A percentile compares a stretch with the other conserved stretches of the same genome.
Evolutionary conservation across 2,113 vertebrate species (phyloP).

Genomic region (Antechinus flavipes): DNA sequence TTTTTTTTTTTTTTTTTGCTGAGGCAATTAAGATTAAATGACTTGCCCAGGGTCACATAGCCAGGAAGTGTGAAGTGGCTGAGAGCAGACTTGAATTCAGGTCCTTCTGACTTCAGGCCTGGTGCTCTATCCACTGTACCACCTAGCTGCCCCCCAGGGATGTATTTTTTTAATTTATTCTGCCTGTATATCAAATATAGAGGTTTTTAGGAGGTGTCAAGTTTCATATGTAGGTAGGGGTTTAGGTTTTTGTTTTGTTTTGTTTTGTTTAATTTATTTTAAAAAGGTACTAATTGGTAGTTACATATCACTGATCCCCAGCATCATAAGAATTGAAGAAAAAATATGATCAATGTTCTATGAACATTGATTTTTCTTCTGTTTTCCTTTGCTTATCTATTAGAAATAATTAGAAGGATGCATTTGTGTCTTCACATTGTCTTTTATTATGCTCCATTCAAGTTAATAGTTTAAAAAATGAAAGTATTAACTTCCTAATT

Average conservation of each 20-base stretch:
- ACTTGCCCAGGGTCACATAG: too few relatives aligned
- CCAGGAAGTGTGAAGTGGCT: too few relatives aligned
- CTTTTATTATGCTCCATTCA: slow-evolving; percentile 33
- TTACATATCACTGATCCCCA: not conserved
- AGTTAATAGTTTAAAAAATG: slow-evolving; percentile 49
- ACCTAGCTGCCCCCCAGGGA: not conserved
- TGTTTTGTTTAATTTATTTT: not conserved
- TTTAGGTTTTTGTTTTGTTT: not conserved
- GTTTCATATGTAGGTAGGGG: not conserved
- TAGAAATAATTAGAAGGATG: not conserved
- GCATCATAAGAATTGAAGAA: slow-evolving; percentile 7
- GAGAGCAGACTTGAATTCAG: too few relatives aligned
- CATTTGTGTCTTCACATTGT: not conserved
- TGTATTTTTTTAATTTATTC: slow-evolving; percentile 6
- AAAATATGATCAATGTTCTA: not conserved
- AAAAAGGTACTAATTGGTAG: not conserved
- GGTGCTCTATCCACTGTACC: too few relatives aligned
- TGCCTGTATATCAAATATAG: not conserved
- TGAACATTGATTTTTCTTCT: not conserved
- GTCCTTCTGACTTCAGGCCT: too few relatives aligned
- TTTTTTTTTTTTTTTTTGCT: too few relatives aligned
- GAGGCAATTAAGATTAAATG: too few relatives aligned
- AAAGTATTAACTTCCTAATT: slow-evolving; percentile 42
- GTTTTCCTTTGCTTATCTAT: slow-evolving; percentile 43
- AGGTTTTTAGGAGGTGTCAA: slow-evolving; percentile 3